Evolutionary conservation across 2,797 vertebrate species (phyloP), one percentile per base, ranked within the genome.

Genomic region (Coluber constrictor): DNA sequence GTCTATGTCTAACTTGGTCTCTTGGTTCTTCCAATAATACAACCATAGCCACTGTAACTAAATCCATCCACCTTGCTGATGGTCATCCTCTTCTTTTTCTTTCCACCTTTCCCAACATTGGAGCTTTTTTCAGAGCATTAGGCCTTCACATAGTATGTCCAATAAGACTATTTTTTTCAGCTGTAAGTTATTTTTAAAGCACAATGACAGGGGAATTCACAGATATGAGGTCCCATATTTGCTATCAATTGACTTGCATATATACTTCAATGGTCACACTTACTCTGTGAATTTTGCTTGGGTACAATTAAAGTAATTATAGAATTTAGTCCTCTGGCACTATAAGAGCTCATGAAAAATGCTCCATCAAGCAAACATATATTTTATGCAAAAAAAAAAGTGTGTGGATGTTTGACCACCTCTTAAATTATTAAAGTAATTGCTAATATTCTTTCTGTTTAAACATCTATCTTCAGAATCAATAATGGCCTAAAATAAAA

Each of bases 401-500:
- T 1, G 37, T 93, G 20, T 70, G 3, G 88, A 32, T 90, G 29
- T 91, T 70, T 2, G 32, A 91, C 2, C 3, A 59, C 8, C 4
- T 79, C 13, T 92, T 87, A 89, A 92, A 91, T 92, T 23, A 0
- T 43, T 92, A 47, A 91, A 56, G 1, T 56, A 3, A 5, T 89
- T 47, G 12, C 0, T 1, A 92, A 90, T 92, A 57, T 57, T 29
- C 11, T 25, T 90, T 90, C 74, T 92, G 47, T 90, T 63, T 47
- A 32, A 89, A 20, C 13, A 93, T 55, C 18, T 63, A 86, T 93
- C 11, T 89, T 6, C 1, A 20, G 89, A 92, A 37, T 18, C 87
- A 51, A 8, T 90, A 93, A 88, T 86, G 15, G 57, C 18, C 63
- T 89, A 86, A 94, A 96, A 93, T 90, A n/a, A 90, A 88, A 90